A percentile compares a stretch with the other conserved stretches of the same genome.
phyloP scores from a whole-genome alignment of 2,797 vertebrate species.

The Calcarius lapponicus region DNA sequence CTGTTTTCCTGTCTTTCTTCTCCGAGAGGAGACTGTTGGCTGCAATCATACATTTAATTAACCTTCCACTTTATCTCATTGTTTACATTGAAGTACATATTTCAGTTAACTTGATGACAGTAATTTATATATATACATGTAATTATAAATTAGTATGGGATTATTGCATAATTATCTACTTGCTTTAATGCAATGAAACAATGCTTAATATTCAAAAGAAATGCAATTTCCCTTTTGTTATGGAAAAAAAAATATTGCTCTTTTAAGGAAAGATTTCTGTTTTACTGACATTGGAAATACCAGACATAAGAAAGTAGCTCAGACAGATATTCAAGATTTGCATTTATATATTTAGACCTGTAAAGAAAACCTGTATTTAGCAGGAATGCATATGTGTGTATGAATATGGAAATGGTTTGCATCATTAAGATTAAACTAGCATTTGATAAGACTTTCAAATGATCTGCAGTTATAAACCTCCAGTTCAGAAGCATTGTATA shows the following conservation, averaged over 20 bases:
- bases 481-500: slow-evolving; percentile 32
- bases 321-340: background rate
- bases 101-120: background rate
- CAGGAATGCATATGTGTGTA: background rate
- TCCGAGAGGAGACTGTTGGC: background rate
- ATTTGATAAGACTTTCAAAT: slow-evolving; percentile 55
- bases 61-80: background rate
- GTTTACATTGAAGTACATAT: background rate
- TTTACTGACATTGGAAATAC: background rate
- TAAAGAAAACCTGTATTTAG: background rate
- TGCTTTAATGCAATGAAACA: background rate
- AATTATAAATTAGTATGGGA: background rate
- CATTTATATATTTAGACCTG: background rate
- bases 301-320: background rate
- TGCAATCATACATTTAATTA: background rate
- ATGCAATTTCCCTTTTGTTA: background rate
- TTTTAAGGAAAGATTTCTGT: background rate
- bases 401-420: background rate
- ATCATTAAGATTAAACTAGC: background rate
- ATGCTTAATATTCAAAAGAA: background rate
- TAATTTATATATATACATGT: background rate
- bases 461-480: background rate
- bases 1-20: background rate
- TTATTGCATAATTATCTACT: background rate
- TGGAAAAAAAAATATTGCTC: background rate